Evolutionary conservation across 2,888 invertebrate species (phyloP).

Genomic region (Hybos culiciformis): DNA sequence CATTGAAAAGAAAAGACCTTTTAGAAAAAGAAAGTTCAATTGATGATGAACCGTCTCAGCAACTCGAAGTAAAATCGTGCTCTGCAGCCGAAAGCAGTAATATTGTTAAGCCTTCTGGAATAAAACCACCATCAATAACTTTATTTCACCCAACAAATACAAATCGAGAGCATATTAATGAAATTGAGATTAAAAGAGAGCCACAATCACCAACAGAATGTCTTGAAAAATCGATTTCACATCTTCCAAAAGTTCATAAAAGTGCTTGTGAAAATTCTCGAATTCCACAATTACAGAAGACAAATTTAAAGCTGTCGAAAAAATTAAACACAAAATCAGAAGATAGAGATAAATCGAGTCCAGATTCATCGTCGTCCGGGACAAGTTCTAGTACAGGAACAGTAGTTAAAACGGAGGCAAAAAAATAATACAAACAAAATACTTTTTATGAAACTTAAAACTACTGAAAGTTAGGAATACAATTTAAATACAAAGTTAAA

Average conservation of each 20-base stretch:
- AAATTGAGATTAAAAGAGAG: constrained; percentile 18
- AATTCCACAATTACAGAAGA: neutral
- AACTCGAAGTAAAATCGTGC: constrained; percentile 9
- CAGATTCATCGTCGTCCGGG: constrained; percentile 19
- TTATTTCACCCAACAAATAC: constrained; percentile 6
- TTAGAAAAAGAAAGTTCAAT: constrained; percentile 5
- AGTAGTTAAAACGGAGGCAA: constrained; percentile 30
- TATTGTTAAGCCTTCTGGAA: constrained; percentile 11
- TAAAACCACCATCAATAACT: constrained; percentile 10
- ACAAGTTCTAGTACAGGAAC: constrained; percentile 30
- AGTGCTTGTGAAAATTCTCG: constrained; percentile 7
- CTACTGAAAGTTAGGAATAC: too few species aligned
- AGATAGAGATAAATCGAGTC: constrained; percentile 12
- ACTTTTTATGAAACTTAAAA: too few species aligned
- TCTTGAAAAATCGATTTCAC: constrained; percentile 12
- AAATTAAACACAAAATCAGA: constrained; percentile 13
- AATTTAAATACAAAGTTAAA: too few species aligned
- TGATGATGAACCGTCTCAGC: neutral
- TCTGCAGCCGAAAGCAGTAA: constrained; percentile 6
- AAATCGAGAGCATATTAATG: constrained; percentile 21
- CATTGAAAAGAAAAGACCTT: constrained; percentile 15
- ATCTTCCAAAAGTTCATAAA: constrained; percentile 8
- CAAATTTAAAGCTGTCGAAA: neutral
- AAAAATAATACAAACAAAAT: constrained; percentile 18
- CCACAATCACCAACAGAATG: constrained; percentile 6